Base-by-base conservation (phyloP, 2,113 vertebrate species). In the Tetrax tetrax region DNA sequence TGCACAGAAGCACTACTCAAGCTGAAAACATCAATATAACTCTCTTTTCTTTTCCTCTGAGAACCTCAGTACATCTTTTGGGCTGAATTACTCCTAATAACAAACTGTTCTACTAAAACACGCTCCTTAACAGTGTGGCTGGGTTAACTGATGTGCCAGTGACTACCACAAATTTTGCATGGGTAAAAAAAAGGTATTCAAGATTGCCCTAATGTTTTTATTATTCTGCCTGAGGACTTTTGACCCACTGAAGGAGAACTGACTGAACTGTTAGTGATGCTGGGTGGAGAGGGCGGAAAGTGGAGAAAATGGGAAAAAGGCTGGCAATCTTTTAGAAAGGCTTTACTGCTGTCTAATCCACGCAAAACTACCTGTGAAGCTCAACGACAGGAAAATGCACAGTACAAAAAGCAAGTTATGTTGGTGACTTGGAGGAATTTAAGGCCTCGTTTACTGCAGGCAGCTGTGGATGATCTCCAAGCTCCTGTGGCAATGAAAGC, bases 111-210 rank as follows among this genome's bases (percentile, higher is more conserved):
- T 50, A 9, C 19, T 53, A 47, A 33, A 50, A n/a, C 27, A 23
- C 12, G 54, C 10, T 53, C 37, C 31, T 78, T 51, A 37, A 15
- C 11, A 21, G 21, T 25, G 56, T 38, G 74, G 19, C 47, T 74
- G 41, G 33, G 10, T 5, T 9, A 70, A 60, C 24, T 92, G 12
- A 59, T 50, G 18, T 71, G 31, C n/a, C 37, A 37, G 23, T 22
- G 16, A 51, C 29, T 37, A 33, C 18, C 1, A 1, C 0, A 0
- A 68, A 17, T 25, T 66, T 33, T 72, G 7, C 25, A 56, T 22
- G 11, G 9, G 7, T 59, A 72, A 65, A 59, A 35, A 35, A 43
- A 4, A 2, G 2, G 14, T 61, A 87, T 75, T 77, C 57, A 77
- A 50, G 50, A 33, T 43, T 65, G 27, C 21, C 14, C 27, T 83